Percentiles rank a stretch among this genome's conserved stretches.
Conservation (phyloP, 2,888 invertebrate species). For the Anticlea derivata region DNA sequence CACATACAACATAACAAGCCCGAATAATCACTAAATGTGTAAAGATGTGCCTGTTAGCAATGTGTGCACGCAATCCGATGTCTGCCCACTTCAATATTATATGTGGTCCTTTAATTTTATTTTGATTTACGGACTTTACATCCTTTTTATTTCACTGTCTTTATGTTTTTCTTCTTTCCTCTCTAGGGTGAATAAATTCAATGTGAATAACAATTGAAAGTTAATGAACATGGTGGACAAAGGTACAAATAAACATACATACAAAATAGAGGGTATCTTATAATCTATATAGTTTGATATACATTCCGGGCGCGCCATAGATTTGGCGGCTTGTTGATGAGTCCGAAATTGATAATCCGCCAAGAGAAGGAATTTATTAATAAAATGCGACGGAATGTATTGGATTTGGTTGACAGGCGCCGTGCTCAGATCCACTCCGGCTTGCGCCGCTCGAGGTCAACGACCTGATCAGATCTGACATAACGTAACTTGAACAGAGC, state of each 20-base stretch:
- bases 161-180: slow-evolving; percentile 63
- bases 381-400: slow-evolving; percentile 62
- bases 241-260: slow-evolving; percentile 55
- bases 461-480: slow-evolving; percentile 68
- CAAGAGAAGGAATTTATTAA: slow-evolving; percentile 39
- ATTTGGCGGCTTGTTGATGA: slow-evolving; percentile 52
- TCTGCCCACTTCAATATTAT: slow-evolving; percentile 80
- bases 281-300: slow-evolving; percentile 44
- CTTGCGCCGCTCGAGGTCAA: slow-evolving; percentile 73
- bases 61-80: slow-evolving; percentile 80
- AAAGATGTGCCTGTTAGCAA: slow-evolving; percentile 77
- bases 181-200: slow-evolving; percentile 36
- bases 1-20: slow-evolving; percentile 59
- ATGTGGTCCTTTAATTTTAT: slow-evolving; percentile 78
- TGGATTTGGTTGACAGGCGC: slow-evolving; percentile 64
- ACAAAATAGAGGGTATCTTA: slow-evolving; percentile 60
- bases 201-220: slow-evolving; percentile 35
- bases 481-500: slow-evolving; percentile 9
- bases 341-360: slow-evolving; percentile 48
- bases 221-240: slow-evolving; percentile 27
- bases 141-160: slow-evolving; percentile 66
- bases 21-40: slow-evolving; percentile 55
- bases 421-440: slow-evolving; percentile 78
- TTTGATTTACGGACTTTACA: slow-evolving; percentile 65
- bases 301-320: slow-evolving; percentile 48